phyloP scores from a whole-genome alignment of 2,888 invertebrate species.

The Heteropelma amictum region DNA sequence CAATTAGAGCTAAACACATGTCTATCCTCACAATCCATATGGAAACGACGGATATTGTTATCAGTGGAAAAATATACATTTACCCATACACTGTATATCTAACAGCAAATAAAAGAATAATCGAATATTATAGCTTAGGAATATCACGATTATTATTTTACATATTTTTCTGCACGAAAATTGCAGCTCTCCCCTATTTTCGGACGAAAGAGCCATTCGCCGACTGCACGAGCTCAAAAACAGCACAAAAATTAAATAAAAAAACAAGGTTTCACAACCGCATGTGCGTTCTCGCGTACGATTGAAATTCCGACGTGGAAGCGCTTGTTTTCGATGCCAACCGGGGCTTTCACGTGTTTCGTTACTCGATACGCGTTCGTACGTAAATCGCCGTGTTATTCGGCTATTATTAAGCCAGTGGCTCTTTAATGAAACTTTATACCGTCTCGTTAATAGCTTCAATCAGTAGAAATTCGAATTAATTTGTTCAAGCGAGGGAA shows the following conservation, averaged over 20 bases:
- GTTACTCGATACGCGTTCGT: no score
- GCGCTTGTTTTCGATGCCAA: no score
- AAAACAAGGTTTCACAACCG: no score
- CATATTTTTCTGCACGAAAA: not conserved
- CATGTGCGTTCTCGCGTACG: no score
- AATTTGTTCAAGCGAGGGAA: no score
- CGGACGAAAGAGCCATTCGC: no score
- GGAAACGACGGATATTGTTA: conserved; percentile 63
- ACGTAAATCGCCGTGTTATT: not conserved
- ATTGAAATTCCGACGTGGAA: no score
- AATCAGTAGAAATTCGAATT: not conserved
- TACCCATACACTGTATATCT: not conserved
- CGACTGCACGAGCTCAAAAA: no score
- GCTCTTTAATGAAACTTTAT: not conserved
- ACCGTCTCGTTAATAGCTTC: not conserved
- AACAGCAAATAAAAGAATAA: conserved; percentile 4
- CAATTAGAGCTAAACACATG: conserved; percentile 60
- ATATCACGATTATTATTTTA: not conserved
- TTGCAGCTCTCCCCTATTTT: no score
- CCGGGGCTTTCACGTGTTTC: no score
- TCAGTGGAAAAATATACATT: conserved; percentile 42
- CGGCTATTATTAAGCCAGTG: not conserved
- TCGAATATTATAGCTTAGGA: not conserved
- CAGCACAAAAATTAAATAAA: no score
- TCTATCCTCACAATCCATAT: conserved; percentile 55